These are phyloP conservation scores for Caenorhabditis brenneri DNA, from an alignment of 1,140 invertebrate genomes.

Conservation along the genomic window DNA sequence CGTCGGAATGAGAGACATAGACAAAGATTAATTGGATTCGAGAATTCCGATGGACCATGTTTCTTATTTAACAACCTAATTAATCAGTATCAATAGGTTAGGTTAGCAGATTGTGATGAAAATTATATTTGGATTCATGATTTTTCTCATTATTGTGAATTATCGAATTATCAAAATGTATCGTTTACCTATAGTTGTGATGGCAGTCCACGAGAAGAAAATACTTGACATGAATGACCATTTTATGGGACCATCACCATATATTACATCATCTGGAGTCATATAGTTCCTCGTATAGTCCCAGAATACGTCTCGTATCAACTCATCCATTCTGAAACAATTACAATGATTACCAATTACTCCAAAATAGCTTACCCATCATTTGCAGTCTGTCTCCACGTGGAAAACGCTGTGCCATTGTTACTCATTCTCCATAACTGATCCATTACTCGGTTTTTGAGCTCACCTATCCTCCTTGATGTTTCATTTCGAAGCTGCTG, in stretches of 20 bases:
- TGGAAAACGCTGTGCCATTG: constrained; percentile 43
- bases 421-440: constrained; percentile 59
- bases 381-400: constrained; percentile 44
- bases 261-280: constrained; percentile 67
- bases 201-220: constrained; percentile 71
- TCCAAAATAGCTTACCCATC: constrained; percentile 23
- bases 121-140: neutral
- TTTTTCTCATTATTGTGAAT: too few relatives aligned
- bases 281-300: constrained; percentile 71
- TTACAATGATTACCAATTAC: neutral
- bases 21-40: constrained; percentile 29
- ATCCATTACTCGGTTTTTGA: constrained; percentile 62
- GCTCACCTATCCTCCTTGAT: constrained; percentile 59
- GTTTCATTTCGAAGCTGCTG: constrained; percentile 64
- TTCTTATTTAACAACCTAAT: neutral
- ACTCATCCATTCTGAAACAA: constrained; percentile 65
- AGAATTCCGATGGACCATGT: neutral
- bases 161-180: too few relatives aligned
- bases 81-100: neutral
- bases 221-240: constrained; percentile 70
- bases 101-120: too few relatives aligned
- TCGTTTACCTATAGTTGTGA: constrained; percentile 66
- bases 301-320: constrained; percentile 69
- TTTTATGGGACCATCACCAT: constrained; percentile 61
- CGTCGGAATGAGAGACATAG: neutral